phyloP scores from a whole-genome alignment of 2,797 vertebrate species.

The Peromyscus melanophrys region DNA sequence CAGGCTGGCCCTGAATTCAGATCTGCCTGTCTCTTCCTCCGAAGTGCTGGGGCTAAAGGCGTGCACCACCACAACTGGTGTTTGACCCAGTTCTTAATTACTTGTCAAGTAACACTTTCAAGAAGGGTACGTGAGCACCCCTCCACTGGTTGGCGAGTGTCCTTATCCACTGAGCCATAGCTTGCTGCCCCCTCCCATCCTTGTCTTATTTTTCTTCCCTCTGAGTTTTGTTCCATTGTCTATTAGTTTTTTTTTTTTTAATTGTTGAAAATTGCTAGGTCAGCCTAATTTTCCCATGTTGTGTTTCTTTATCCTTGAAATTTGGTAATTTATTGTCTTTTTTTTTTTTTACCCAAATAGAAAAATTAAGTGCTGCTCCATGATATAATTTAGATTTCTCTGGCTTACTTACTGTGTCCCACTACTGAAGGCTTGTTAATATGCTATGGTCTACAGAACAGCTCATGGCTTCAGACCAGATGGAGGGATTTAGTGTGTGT shows the following conservation, averaged over 20 bases:
- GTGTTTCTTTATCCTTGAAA: conserved; percentile 49
- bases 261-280: background rate
- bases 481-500: background rate
- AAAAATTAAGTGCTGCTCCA: background rate
- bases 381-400: background rate
- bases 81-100: background rate
- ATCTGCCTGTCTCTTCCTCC: background rate
- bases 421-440: background rate
- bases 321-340: background rate
- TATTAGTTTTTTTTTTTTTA: background rate
- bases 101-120: background rate
- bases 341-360: background rate
- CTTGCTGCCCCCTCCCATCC: background rate
- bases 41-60: background rate
- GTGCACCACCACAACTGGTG: background rate
- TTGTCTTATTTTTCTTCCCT: background rate
- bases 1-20: background rate
- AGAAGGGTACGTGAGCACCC: background rate
- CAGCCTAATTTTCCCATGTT: conserved; percentile 4
- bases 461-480: conserved; percentile 8
- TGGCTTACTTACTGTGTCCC: background rate
- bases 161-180: background rate
- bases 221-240: conserved; percentile 20
- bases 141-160: background rate
- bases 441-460: background rate